Percentiles rank a stretch among this genome's conserved stretches.
phyloP scores from a whole-genome alignment of 1,140 invertebrate genomes.

The Teleopsis dalmanni region DNA sequence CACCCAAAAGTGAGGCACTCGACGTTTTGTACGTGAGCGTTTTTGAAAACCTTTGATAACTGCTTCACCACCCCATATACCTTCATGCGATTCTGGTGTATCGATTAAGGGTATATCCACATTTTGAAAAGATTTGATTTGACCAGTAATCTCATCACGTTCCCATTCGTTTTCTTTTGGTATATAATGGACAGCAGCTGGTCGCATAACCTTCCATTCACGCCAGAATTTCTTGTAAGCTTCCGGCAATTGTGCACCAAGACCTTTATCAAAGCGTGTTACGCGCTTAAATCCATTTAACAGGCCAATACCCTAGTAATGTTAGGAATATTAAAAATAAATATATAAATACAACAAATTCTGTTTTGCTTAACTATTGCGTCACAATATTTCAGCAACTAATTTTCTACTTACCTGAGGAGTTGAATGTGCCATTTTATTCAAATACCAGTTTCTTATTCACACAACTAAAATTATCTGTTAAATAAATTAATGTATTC shows the following conservation, averaged over 20 bases:
- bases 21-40: slow-evolving; percentile 50
- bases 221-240: slow-evolving; percentile 83
- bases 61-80: slow-evolving; percentile 96
- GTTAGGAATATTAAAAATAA: neutral
- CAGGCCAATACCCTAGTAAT: slow-evolving; percentile 29
- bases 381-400: too few species aligned
- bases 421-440: slow-evolving; percentile 10
- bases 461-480: too few species aligned
- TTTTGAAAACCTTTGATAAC: slow-evolving; percentile 83
- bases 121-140: slow-evolving; percentile 68
- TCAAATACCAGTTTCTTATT: too few species aligned
- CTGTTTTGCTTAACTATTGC: slow-evolving; percentile 4
- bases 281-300: slow-evolving; percentile 45
- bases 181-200: slow-evolving; percentile 78
- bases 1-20: slow-evolving; percentile 78
- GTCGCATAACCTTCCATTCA: slow-evolving; percentile 70
- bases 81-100: slow-evolving; percentile 72
- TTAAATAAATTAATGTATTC: too few species aligned
- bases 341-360: neutral
- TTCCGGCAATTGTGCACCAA: slow-evolving; percentile 63
- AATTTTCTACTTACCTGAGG: too few species aligned
- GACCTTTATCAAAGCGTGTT: slow-evolving; percentile 51
- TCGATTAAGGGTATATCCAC: slow-evolving; percentile 67
- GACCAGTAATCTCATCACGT: slow-evolving; percentile 61
- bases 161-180: slow-evolving; percentile 66